Conservation (phyloP, 2,888 invertebrate species). For the Alviniconcha strummeri region DNA sequence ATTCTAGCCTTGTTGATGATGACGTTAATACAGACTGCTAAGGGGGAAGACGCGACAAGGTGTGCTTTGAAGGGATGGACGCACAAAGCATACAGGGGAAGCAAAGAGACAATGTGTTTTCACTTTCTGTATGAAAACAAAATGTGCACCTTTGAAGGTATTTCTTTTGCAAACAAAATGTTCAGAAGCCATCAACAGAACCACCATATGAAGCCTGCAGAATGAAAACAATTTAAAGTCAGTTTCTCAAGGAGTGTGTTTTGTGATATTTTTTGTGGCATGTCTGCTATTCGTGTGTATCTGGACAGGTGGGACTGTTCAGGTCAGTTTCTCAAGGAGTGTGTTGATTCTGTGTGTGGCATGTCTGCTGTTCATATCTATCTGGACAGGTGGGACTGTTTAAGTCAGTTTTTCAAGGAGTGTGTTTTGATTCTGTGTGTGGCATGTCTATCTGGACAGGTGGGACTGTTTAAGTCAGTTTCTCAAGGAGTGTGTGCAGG, state of each 20-base stretch:
- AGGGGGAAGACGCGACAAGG: no score
- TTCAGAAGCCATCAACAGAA: not conserved
- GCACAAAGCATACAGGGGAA: no score
- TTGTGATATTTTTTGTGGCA: no score
- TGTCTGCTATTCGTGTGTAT: not conserved
- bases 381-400: not conserved
- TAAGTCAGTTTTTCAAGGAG: not conserved
- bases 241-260: not conserved
- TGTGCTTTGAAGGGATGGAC: no score
- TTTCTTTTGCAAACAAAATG: no score
- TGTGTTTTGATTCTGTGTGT: no score
- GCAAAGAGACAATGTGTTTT: no score
- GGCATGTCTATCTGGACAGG: not conserved
- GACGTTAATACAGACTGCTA: not conserved
- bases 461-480: conserved; percentile 87
- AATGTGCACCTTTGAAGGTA: no score
- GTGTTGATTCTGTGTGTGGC: no score
- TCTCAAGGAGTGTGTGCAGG: conserved; percentile 82
- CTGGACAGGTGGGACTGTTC: not conserved
- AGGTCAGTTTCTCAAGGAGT: not conserved
- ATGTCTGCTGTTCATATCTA: no score
- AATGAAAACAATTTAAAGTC: not conserved
- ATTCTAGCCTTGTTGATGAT: not conserved
- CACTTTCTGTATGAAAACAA: no score
- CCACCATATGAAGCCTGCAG: no score